Evolutionary conservation across 2,797 vertebrate species (phyloP).

Genomic region (Anniella stebbinsi): DNA sequence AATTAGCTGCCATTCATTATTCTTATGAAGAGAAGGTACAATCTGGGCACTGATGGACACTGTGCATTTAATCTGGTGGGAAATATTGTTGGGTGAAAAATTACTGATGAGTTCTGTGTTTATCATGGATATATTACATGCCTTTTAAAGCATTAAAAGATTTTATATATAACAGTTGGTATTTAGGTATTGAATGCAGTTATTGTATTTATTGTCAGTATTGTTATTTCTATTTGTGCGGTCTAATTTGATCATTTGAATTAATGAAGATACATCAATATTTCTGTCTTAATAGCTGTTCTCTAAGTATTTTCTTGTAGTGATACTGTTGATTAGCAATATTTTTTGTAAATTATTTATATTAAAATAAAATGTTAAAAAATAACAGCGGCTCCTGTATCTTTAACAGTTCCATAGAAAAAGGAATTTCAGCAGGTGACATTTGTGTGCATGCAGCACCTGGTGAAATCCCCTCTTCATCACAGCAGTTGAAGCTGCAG

Average conservation of each 20-base stretch:
- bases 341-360: neutral
- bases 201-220: neutral
- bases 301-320: neutral
- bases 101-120: neutral
- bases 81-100: neutral
- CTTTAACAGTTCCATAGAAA: too few relatives aligned
- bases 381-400: too few relatives aligned
- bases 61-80: neutral
- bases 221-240: neutral
- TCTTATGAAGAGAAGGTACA: neutral
- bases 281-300: neutral
- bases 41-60: neutral
- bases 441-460: too few relatives aligned
- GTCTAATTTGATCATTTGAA: neutral
- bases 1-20: neutral
- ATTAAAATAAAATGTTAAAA: neutral
- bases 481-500: too few relatives aligned
- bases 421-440: too few relatives aligned
- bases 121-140: neutral
- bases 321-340: neutral
- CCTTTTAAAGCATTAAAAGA: neutral
- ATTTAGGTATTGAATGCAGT: neutral
- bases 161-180: neutral
- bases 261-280: neutral
- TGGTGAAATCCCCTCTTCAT: too few relatives aligned